These are phyloP conservation scores for Vanessa cardui DNA, from an alignment of 2,888 invertebrate genomes.

Conservation along the genomic window DNA sequence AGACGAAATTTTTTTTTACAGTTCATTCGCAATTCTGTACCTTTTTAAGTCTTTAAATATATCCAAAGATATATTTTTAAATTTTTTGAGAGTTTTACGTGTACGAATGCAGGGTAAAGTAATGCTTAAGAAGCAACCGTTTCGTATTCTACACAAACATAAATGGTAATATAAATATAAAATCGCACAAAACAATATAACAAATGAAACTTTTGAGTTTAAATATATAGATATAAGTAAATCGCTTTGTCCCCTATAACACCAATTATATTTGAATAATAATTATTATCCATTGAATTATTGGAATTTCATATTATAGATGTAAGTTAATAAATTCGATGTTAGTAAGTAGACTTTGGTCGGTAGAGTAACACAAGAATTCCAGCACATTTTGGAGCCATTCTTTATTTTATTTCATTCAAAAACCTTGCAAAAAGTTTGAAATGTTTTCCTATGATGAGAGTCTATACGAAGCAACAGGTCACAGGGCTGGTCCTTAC, in stretches of 20 bases:
- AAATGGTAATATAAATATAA: constrained; percentile 28
- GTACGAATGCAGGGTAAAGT: constrained; percentile 66
- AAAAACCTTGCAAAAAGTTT: no score
- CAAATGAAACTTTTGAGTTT: constrained; percentile 43
- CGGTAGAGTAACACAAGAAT: constrained; percentile 58
- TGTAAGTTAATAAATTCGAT: constrained; percentile 51
- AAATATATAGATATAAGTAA: constrained; percentile 49
- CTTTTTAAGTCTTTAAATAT: constrained; percentile 36
- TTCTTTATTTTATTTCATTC: no score
- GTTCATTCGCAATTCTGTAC: constrained; percentile 31
- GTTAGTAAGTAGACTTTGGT: constrained; percentile 77
- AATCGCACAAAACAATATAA: constrained; percentile 51
- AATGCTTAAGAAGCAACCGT: constrained; percentile 47
- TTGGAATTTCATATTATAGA: constrained; percentile 48
- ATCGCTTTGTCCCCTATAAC: constrained; percentile 62
- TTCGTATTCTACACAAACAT: constrained; percentile 40
- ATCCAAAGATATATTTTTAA: constrained; percentile 12
- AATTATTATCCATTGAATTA: constrained; percentile 54
- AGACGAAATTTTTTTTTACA: constrained; percentile 16
- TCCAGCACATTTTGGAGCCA: constrained; percentile 11
- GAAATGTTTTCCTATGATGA: no score
- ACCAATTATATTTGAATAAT: constrained; percentile 60
- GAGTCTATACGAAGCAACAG: no score
- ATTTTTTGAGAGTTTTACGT: constrained; percentile 68
- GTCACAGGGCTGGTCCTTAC: no score